Base-by-base conservation (phyloP, 2,888 invertebrate genomes). In the Drosophila nr. fundita region DNA sequence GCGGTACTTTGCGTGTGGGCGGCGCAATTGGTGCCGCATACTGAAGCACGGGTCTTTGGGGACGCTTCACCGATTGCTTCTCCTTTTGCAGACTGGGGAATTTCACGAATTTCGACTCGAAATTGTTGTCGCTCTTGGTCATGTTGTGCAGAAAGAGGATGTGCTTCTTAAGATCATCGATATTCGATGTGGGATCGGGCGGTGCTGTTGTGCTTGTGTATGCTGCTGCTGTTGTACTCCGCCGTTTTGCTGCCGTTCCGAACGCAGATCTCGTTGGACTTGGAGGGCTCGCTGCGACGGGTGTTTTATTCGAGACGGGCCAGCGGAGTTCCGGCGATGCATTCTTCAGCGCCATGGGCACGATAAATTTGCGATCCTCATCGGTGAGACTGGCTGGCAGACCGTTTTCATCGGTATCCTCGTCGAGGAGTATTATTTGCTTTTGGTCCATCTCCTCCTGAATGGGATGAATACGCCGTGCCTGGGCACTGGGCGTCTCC, bases 41-140 rank as follows among this genome's bases (percentile, higher is more conserved):
- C 48, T 91, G 91, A 55, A 90, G 91, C 4, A 90, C 75, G 1
- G 91, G 84, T 13, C 91, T 77, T 53, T 84, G 77, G 0, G 91
- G 91, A 2, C 90, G 86, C 32, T 73, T 79, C 0, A 81, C 57
- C 10, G 69, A 45, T 85, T 15, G 74, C 38, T 90, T 89, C 18
- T 92, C 91, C 54, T 92, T 91, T 60, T 92, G 92, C 29, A 93
- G 76, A 69, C 92, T 93, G 10, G 93, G 93, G 58, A 93, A 93
- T 2, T 93, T 93, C 18, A 93, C 93, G 74, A 93, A 93, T 76
- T 93, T 93, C 5, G 93, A 93, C 70, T 93, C 92, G 60, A 93
- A 93, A 65, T 90, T 92, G 61, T 90, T 92, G 71, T 93, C 92
- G 40, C 91, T 92, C 73, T 93, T 93, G 10, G 93, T 93, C 68